Evolutionary conservation across 2,888 invertebrate genomes (phyloP).

Genomic region (Gastracanthus pulcherrimus): DNA sequence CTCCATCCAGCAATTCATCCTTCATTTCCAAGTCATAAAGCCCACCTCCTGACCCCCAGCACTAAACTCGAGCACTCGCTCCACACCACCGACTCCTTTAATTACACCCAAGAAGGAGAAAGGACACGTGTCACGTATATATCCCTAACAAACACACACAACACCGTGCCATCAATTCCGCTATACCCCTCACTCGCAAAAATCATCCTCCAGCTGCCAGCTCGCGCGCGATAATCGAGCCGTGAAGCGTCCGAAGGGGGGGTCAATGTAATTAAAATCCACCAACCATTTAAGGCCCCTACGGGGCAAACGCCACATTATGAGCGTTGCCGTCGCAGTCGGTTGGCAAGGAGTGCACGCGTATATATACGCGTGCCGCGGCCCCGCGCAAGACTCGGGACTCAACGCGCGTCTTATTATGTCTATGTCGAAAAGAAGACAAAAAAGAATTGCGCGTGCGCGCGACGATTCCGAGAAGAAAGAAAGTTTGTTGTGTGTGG

Average conservation of each 20-base stretch:
- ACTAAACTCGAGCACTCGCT: not conserved
- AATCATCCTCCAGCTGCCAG: not conserved
- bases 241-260: conserved; percentile 34
- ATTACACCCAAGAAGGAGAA: not conserved
- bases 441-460: not conserved
- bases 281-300: not conserved
- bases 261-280: conserved; percentile 35
- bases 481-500: not conserved
- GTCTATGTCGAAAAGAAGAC: not conserved
- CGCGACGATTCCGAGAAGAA: not conserved
- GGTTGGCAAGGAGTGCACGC: conserved; percentile 70
- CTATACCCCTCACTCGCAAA: not conserved
- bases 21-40: not conserved
- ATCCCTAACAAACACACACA: not conserved
- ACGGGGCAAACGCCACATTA: conserved; percentile 59
- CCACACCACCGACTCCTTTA: not conserved
- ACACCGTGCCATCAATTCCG: not conserved
- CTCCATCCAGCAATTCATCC: not conserved
- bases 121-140: not conserved
- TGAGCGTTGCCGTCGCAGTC: conserved; percentile 74
- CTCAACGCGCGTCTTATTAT: not conserved
- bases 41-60: not conserved
- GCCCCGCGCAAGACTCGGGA: not conserved
- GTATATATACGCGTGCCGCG: not conserved
- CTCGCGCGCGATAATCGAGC: conserved; percentile 19